Evolutionary conservation across 2,888 invertebrate genomes (phyloP).

Genomic region (Argyresthia goedartella): DNA sequence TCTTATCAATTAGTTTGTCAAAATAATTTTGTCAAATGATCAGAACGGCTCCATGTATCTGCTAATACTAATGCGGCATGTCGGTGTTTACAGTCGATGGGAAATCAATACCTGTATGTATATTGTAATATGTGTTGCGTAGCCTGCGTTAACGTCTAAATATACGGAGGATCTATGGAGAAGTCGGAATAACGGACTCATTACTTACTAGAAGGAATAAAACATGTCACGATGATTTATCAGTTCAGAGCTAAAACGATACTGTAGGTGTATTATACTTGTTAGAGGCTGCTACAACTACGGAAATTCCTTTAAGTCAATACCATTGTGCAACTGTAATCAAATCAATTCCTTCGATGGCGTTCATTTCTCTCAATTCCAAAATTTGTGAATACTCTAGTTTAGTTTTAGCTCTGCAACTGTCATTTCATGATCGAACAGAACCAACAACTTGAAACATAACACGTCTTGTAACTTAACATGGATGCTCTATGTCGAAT

Average conservation of each 20-base stretch:
- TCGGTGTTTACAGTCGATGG: constrained; percentile 62
- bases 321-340: constrained; percentile 7
- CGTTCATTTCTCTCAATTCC: constrained; percentile 5
- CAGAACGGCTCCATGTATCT: constrained; percentile 64
- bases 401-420: constrained; percentile 32
- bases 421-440: constrained; percentile 36
- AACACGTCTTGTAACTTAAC: constrained; percentile 59
- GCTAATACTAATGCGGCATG: constrained; percentile 61
- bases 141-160: constrained; percentile 60
- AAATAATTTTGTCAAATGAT: constrained; percentile 38
- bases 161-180: constrained; percentile 60
- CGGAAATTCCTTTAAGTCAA: constrained; percentile 1
- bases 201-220: constrained; percentile 64
- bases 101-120: constrained; percentile 64
- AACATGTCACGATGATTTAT: constrained; percentile 25
- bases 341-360: constrained; percentile 41
- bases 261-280: too few relatives aligned
- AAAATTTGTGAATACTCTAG: constrained; percentile 18
- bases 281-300: background rate
- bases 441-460: constrained; percentile 63
- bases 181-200: constrained; percentile 64
- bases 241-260: constrained; percentile 41
- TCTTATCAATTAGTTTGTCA: constrained; percentile 22
- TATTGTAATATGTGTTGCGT: constrained; percentile 67
- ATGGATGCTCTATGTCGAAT: constrained; percentile 58